Percentiles rank a stretch among this genome's conserved stretches.
These are phyloP conservation scores for Smithornis capensis DNA, from an alignment of 2,113 vertebrate species.

Conservation along the genomic window DNA sequence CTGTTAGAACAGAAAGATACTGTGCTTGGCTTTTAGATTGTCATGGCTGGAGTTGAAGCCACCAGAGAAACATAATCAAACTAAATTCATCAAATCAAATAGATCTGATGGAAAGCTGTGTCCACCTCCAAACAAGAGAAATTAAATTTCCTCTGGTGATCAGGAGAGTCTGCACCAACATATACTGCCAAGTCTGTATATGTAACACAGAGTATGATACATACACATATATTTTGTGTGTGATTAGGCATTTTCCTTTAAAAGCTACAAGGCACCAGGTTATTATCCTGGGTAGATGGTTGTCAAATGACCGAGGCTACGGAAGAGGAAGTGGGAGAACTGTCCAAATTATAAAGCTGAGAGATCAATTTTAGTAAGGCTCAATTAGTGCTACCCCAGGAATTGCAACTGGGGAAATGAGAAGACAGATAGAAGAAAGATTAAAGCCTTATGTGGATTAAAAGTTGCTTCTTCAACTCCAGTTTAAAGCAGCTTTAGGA, in stretches of 20 bases:
- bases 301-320: neutral
- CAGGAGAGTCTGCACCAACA: neutral
- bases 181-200: neutral
- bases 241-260: neutral
- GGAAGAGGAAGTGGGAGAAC: conserved; percentile 37
- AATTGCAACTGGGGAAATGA: neutral
- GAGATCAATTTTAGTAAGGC: neutral
- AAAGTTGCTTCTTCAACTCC: neutral
- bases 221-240: neutral
- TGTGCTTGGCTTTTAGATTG: neutral
- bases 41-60: neutral
- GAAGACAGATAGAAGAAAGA: neutral
- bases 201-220: neutral
- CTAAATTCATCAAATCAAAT: neutral
- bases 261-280: neutral
- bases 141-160: neutral
- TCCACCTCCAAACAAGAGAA: neutral
- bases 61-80: neutral
- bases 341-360: conserved; percentile 29
- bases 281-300: neutral
- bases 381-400: conserved; percentile 11
- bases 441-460: neutral
- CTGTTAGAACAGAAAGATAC: neutral
- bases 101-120: neutral
- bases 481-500: neutral